These are phyloP conservation scores for Mesorhabditis belari DNA, from an alignment of 2,888 invertebrate genomes.

Conservation along the genomic window DNA sequence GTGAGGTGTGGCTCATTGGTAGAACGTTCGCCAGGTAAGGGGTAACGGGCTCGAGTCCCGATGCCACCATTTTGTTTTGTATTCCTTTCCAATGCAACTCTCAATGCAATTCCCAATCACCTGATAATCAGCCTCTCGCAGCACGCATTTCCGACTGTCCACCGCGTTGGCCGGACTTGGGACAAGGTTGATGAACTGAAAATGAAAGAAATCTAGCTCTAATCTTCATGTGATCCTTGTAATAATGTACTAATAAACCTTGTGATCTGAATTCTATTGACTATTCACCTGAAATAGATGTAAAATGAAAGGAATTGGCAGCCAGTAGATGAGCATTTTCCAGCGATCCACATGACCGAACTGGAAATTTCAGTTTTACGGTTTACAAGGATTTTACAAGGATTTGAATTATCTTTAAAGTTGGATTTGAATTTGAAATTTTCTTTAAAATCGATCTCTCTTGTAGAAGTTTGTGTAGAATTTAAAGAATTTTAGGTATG, in stretches of 20 bases:
- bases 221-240: background rate
- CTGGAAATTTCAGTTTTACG: too few relatives aligned
- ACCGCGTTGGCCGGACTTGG: background rate
- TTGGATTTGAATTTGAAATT: background rate
- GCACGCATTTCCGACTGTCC: conserved; percentile 19
- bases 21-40: too few relatives aligned
- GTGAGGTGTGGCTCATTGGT: too few relatives aligned
- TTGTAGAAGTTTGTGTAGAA: too few relatives aligned
- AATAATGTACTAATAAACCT: too few relatives aligned
- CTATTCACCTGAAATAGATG: conserved; percentile 46
- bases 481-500: too few relatives aligned
- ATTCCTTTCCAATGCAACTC: background rate
- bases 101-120: conserved; percentile 3
- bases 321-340: conserved; percentile 40
- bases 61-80: too few relatives aligned
- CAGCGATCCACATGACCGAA: conserved; percentile 39
- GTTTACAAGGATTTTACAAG: too few relatives aligned
- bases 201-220: background rate
- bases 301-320: conserved; percentile 48
- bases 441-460: too few relatives aligned
- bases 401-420: too few relatives aligned
- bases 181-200: background rate
- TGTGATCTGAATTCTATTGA: conserved; percentile 22
- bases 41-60: too few relatives aligned
- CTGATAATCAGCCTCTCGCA: conserved; percentile 30